A percentile compares a stretch with the other conserved stretches of the same genome.
Conservation (phyloP, 2,113 vertebrate genomes). For the Oncorhynchus mykiss region DNA sequence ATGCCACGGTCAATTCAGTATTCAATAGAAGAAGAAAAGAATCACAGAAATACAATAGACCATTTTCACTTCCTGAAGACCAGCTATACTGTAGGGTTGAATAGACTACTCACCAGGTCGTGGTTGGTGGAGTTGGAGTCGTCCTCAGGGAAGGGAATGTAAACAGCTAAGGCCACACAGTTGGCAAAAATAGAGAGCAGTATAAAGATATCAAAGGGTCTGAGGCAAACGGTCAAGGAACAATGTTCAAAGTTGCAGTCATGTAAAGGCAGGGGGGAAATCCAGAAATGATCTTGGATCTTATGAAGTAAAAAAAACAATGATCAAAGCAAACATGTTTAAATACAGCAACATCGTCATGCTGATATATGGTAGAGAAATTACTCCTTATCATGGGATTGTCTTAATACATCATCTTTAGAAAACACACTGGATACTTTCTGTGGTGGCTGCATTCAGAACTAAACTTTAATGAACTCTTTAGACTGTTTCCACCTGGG, state of each 20-base stretch:
- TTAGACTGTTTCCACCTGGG: too few species aligned
- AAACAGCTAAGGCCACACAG: conserved; percentile 99
- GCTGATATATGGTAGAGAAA: neutral
- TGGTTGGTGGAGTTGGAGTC: conserved; percentile 99
- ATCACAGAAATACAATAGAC: too few species aligned
- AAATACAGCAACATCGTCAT: neutral
- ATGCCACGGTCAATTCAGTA: too few species aligned
- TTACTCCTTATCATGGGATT: neutral
- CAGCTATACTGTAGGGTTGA: too few species aligned
- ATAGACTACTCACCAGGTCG: conserved; percentile 90
- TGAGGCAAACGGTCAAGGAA: conserved; percentile 83
- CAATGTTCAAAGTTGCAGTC: neutral
- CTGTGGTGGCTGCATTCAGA: neutral
- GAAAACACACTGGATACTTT: neutral
- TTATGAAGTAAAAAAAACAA: too few species aligned
- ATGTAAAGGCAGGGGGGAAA: neutral
- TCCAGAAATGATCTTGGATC: too few species aligned
- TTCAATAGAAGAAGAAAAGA: neutral
- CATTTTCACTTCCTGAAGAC: too few species aligned
- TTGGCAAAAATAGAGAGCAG: conserved; percentile 99
- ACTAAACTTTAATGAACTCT: neutral
- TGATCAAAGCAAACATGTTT: neutral
- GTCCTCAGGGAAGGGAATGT: conserved; percentile 98
- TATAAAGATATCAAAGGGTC: conserved; percentile 99
- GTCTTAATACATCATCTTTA: neutral